A percentile compares a stretch with the other conserved stretches of the same genome.
Evolutionary conservation across 2,888 invertebrate species (phyloP).

Genomic region (Drosophila phalerata): DNA sequence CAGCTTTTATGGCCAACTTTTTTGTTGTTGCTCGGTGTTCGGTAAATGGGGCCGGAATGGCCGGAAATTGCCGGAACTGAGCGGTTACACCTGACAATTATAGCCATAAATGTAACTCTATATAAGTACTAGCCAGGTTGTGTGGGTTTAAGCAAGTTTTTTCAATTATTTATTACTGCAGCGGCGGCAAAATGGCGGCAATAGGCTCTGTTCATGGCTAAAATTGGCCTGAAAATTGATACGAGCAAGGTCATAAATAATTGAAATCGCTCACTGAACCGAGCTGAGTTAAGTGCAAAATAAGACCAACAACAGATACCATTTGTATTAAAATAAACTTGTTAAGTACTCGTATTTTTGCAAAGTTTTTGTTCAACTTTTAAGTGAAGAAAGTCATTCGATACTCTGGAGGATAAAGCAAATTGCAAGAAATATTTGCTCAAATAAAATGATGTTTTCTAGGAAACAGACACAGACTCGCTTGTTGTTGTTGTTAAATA

Average conservation of each 20-base stretch:
- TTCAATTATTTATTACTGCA: constrained; percentile 54
- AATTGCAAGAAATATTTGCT: background rate
- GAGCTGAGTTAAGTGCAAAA: constrained; percentile 7
- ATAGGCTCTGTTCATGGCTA: constrained; percentile 24
- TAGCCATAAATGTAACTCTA: constrained; percentile 55
- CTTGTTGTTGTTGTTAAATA: background rate
- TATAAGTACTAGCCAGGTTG: constrained; percentile 15
- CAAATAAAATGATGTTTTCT: background rate
- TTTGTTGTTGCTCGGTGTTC: constrained; percentile 12
- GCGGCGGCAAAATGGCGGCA: constrained; percentile 10
- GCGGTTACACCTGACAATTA: constrained; percentile 74
- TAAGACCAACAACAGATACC: constrained; percentile 1
- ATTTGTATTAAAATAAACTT: constrained; percentile 11
- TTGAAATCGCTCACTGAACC: constrained; percentile 27
- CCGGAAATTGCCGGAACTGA: constrained; percentile 75
- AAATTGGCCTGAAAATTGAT: constrained; percentile 55
- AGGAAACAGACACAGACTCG: background rate
- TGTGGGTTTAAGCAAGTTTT: constrained; percentile 29
- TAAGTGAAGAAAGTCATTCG: constrained; percentile 2
- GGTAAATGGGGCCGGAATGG: constrained; percentile 22
- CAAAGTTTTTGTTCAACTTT: constrained; percentile 7
- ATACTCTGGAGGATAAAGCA: background rate
- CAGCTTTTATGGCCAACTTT: constrained; percentile 55
- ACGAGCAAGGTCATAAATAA: constrained; percentile 53
- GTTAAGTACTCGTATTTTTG: constrained; percentile 2